Base-by-base conservation (phyloP, 2,888 invertebrate species). In the Pantelozetes paolii region DNA sequence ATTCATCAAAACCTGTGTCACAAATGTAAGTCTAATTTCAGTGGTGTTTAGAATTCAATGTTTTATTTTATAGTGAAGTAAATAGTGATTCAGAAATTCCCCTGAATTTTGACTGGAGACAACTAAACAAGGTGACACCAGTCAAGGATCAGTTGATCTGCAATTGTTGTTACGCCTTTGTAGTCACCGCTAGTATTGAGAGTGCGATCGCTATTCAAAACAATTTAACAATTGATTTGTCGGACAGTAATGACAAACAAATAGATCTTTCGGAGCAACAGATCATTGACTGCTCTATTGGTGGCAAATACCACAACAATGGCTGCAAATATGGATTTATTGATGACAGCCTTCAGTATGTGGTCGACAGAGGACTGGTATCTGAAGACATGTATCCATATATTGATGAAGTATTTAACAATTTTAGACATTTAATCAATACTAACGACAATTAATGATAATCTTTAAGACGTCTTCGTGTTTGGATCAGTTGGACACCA, bases 301-400 rank as follows among this genome's bases (percentile, higher is more conserved):
- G 32, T 20, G 62, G 32, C 11, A 23, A 62, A 18, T 72, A 72
- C 23, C 62, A 40, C 11, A 72, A 72, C 32, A 50, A 57, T 64
- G 72, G 50, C 26, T 72, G 72, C 28, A n/a, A 72, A 5, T 72
- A 72, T 26, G 72, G 72, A 70, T 72, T 23, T 20, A 72, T 72
- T 64, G 72, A 72, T 13, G 72, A 64, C 26, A 72, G 28, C 32
- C 26, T 5, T 64, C 59, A 54, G 26, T 72, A 72, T 30, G 72
- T 72, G 15, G n/a, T 72, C 26, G 72, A 72, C 28, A 72, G 64
- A n/a, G 72, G 72, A 42, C 59, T 72, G 9, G 36, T 72, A 2
- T 18, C 72, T 32, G 72, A 72, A 23, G 15, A 64, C 2, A 2
- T 36, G 1, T 72, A 72, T 72, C 72, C 72, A 32, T 72, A 72